phyloP scores from a whole-genome alignment of 2,888 invertebrate genomes.

The Drosophila mayaguana region DNA sequence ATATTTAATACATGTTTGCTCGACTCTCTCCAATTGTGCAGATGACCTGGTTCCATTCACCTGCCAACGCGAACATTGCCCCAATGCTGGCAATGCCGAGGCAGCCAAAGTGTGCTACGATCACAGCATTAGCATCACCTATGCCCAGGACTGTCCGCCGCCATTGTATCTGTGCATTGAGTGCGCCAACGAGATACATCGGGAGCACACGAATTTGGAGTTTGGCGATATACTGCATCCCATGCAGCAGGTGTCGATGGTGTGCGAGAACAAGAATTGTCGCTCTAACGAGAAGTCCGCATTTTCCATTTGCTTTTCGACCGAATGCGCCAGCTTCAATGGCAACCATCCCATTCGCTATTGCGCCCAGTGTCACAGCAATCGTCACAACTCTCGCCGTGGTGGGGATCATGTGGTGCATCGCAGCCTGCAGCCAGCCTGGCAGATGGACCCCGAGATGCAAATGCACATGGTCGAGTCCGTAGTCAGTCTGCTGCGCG shows the following conservation, averaged over 20 bases:
- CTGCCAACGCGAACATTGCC: conserved; percentile 96
- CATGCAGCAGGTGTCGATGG: conserved; percentile 97
- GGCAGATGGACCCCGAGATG: conserved; percentile 95
- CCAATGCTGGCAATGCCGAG: conserved; percentile 93
- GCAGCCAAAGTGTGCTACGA: conserved; percentile 97
- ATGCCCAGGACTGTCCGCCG: conserved; percentile 94
- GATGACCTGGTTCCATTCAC: conserved; percentile 92
- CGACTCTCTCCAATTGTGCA: conserved; percentile 69
- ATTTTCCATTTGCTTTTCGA: conserved; percentile 97
- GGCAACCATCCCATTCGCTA: conserved; percentile 98
- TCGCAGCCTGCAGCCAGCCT: conserved; percentile 93
- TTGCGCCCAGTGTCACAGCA: conserved; percentile 95
- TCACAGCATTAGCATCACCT: conserved; percentile 95
- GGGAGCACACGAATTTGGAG: conserved; percentile 93
- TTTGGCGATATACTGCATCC: conserved; percentile 96
- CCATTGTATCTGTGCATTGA: conserved; percentile 98
- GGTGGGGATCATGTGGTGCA: conserved; percentile 97
- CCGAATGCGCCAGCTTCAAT: conserved; percentile 98
- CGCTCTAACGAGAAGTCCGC: conserved; percentile 96
- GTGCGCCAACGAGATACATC: conserved; percentile 96
- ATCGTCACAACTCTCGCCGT: conserved; percentile 93
- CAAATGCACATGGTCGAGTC: conserved; percentile 97
- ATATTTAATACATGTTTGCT: not conserved
- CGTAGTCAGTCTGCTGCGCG: conserved; percentile 95
- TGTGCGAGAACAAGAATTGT: conserved; percentile 99